Base-by-base conservation (phyloP, 2,888 invertebrate species). In the Eudemis profundana region DNA sequence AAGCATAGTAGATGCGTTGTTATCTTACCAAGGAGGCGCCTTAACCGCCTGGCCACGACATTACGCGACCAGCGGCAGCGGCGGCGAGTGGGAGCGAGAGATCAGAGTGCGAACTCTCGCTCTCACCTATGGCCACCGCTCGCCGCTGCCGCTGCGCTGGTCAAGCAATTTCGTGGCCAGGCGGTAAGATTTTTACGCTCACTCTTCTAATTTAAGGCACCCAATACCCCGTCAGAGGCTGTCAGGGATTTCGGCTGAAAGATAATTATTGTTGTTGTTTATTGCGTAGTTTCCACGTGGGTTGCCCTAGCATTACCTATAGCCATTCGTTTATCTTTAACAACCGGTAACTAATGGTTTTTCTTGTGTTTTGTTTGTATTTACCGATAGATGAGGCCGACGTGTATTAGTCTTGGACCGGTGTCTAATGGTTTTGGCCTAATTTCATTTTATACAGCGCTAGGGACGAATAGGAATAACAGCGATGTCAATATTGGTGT, bases 181-280 rank as follows among this genome's bases (percentile, higher is more conserved):
- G n/a, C n/a, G n/a, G n/a, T n/a, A n/a, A n/a, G n/a, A n/a, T n/a
- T n/a, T 19, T 3, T 12, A n/a, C 50, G 42, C 49, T 10, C 12
- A 19, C 50, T 33, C 53, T 23, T 44, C 12, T 53, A 15, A 8
- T 46, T 61, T 61, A 36, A 27, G 61, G 50, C 12, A 56, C 68
- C 70, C 53, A 3, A 38, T 54, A 3, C n/a, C 14, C 40, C 56
- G 53, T 68, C 69, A 50, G 63, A 68, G 62, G 50, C 69, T 69
- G 66, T 68, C 61, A 69, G 64, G 68, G 64, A 70, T 72, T 70
- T 70, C 67, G 68, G 67, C 68, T 42, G 62, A 15, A 67, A 65
- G 68, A 72, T 71, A 72, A 75, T 76, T 73, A 74, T 74, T 73
- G 71, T 71, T 69, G 69, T 68, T 70, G 68, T 69, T 65, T 69